A percentile compares a stretch with the other conserved stretches of the same genome.
Conservation (phyloP, 2,888 invertebrate species). For the Tanytarsus gracilentus region DNA sequence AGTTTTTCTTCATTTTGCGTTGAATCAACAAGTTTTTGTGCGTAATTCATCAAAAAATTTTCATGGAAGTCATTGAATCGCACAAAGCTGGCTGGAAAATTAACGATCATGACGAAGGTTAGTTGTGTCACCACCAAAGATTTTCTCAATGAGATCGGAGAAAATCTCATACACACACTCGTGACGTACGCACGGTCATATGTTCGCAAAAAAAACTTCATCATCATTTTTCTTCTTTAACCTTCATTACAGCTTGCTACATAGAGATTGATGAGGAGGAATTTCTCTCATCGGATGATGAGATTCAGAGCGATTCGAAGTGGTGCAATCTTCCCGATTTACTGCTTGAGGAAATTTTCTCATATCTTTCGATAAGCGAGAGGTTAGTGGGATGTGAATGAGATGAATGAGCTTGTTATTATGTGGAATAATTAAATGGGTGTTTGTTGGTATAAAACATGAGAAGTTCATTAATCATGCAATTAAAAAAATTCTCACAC, state of each 20-base stretch:
- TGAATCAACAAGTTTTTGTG: constrained; percentile 5
- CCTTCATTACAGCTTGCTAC: constrained; percentile 45
- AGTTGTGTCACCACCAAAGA: not conserved
- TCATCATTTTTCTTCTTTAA: not conserved
- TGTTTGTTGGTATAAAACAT: no score
- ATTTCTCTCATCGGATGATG: constrained; percentile 39
- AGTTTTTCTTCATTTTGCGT: not conserved
- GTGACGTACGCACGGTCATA: no score
- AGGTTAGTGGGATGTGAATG: no score
- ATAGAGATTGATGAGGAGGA: constrained; percentile 45
- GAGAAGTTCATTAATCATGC: no score
- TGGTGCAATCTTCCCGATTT: constrained; percentile 66
- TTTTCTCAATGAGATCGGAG: no score
- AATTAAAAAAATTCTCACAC: no score
- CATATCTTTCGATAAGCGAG: constrained; percentile 56
- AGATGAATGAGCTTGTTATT: no score
- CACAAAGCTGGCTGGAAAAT: constrained; percentile 28
- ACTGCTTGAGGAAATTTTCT: constrained; percentile 62
- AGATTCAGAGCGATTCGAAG: constrained; percentile 42
- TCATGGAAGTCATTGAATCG: constrained; percentile 8
- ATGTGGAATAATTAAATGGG: no score
- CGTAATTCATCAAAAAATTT: not conserved
- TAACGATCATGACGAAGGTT: constrained; percentile 19
- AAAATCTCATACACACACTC: no score
- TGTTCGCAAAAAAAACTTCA: not conserved